phyloP scores from a whole-genome alignment of 2,797 vertebrate species.

The Amazona ochrocephala region DNA sequence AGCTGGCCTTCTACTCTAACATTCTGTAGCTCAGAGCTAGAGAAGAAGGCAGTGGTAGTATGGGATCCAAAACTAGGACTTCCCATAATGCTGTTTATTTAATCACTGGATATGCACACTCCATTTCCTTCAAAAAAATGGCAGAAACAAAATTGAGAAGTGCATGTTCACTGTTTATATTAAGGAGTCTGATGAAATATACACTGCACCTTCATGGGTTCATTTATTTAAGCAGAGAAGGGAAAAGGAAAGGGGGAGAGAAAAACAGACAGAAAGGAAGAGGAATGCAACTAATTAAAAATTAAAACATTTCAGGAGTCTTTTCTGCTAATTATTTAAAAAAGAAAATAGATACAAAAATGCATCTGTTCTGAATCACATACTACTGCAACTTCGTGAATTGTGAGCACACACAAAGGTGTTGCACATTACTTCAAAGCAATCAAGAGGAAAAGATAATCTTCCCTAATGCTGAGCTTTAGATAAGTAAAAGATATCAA shows the following conservation, averaged over 20 bases:
- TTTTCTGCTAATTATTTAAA: neutral
- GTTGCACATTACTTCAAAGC: neutral
- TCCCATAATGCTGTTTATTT: slow-evolving; percentile 40
- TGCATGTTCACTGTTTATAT: neutral
- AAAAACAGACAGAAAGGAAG: neutral
- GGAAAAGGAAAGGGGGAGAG: neutral
- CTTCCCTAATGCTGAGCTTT: neutral
- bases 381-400: neutral
- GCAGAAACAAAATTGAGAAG: neutral
- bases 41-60: neutral
- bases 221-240: neutral
- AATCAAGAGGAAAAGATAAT: neutral
- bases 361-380: neutral
- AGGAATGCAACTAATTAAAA: neutral
- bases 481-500: neutral
- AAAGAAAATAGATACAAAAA: neutral
- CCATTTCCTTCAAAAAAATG: slow-evolving; percentile 55
- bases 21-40: neutral
- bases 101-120: slow-evolving; percentile 37
- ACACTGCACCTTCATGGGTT: neutral
- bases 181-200: neutral
- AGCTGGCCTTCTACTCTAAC: neutral
- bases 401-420: neutral
- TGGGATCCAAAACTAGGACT: slow-evolving; percentile 21
- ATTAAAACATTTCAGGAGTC: neutral